Evolutionary conservation across 2,888 invertebrate genomes (phyloP).

Genomic region (Rhagonycha fulva): DNA sequence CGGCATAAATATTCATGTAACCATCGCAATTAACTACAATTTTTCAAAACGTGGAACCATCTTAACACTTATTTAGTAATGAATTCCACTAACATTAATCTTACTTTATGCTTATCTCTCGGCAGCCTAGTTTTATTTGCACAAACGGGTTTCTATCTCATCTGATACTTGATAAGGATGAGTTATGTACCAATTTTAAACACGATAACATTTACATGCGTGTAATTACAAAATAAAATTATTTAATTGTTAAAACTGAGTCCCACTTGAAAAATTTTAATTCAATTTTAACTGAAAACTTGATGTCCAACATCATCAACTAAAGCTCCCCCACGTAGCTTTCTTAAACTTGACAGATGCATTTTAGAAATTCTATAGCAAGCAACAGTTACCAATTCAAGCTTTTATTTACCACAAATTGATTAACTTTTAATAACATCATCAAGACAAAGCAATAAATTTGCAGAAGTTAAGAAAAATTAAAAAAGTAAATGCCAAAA

Average conservation of each 20-base stretch:
- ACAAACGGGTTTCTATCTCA: neutral
- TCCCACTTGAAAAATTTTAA: neutral
- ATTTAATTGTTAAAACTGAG: neutral
- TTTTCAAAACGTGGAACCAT: neutral
- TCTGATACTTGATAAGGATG: neutral
- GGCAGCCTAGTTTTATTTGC: neutral
- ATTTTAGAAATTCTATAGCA: neutral
- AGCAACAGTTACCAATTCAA: neutral
- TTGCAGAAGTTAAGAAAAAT: neutral
- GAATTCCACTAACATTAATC: neutral
- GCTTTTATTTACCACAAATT: neutral
- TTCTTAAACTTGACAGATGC: neutral
- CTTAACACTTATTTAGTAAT: neutral
- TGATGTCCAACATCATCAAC: neutral
- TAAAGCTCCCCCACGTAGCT: neutral
- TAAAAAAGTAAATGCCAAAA: neutral
- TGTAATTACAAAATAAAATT: neutral
- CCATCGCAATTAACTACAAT: neutral
- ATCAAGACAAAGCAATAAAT: neutral
- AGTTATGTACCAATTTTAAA: neutral
- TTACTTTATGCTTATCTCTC: neutral
- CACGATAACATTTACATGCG: neutral
- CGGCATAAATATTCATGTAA: neutral
- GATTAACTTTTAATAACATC: neutral
- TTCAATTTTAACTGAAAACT: neutral